These are phyloP conservation scores for Platerodrilus igneus DNA, from an alignment of 2,888 invertebrate species.

Conservation along the genomic window DNA sequence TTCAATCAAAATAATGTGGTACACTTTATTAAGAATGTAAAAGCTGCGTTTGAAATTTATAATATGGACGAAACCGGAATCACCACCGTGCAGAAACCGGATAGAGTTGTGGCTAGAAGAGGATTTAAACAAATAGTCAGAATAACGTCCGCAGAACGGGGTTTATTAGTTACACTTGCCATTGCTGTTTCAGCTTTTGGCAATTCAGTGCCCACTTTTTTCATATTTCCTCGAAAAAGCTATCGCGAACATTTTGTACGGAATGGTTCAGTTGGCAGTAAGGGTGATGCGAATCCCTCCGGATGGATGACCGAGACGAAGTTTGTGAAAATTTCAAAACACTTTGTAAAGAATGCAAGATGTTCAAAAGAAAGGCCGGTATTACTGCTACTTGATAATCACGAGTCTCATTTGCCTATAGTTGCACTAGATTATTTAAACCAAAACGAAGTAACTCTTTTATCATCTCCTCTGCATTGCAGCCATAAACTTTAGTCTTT, in stretches of 20 bases:
- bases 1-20: not conserved
- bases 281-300: too few species aligned
- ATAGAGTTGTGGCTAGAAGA: too few species aligned
- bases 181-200: constrained; percentile 4
- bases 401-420: constrained; percentile 2
- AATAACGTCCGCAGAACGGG: too few species aligned
- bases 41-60: not conserved
- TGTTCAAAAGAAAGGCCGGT: constrained; percentile 5
- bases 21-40: not conserved
- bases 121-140: too few species aligned
- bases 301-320: constrained; percentile 1
- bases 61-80: constrained; percentile 3
- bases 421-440: not conserved
- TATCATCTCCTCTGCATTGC: constrained; percentile 3
- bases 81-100: too few species aligned
- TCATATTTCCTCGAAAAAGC: not conserved
- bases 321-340: constrained; percentile 1
- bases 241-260: not conserved
- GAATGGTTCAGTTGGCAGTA: constrained; percentile 1
- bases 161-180: too few species aligned
- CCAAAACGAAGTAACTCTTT: constrained; percentile 2
- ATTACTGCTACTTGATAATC: not conserved
- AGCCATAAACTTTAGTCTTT: constrained; percentile 5
- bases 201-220: not conserved
- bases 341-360: not conserved